A percentile compares a stretch with the other conserved stretches of the same genome.
These are phyloP conservation scores for Planococcus citri DNA, from an alignment of 1,140 invertebrate genomes.

Conservation along the genomic window DNA sequence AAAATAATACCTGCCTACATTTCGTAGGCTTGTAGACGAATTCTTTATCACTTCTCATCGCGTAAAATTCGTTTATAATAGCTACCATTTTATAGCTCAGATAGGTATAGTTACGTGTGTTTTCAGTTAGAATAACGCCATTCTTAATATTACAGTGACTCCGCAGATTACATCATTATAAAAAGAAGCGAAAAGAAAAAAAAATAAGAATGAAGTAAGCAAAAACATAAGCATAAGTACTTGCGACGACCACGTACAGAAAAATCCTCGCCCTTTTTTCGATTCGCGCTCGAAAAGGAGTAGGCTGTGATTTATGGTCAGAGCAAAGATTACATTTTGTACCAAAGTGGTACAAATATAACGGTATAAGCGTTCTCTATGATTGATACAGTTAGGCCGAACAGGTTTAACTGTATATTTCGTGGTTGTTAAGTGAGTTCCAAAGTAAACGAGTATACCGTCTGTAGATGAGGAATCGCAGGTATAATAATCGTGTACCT, in stretches of 20 bases:
- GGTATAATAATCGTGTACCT: neutral
- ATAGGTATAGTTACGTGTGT: too few species aligned
- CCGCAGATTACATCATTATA: too few species aligned
- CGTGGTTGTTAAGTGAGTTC: neutral
- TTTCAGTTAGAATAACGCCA: too few species aligned
- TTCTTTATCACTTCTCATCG: too few species aligned
- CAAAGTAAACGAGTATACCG: neutral
- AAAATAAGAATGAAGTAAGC: too few species aligned
- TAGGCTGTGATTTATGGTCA: neutral
- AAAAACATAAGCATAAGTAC: neutral
- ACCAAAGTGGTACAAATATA: neutral
- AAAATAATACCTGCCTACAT: too few species aligned
- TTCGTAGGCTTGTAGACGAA: too few species aligned
- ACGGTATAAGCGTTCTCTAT: neutral
- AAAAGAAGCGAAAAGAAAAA: too few species aligned
- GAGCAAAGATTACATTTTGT: neutral
- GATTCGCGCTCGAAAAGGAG: neutral
- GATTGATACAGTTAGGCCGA: neutral
- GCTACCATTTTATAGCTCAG: too few species aligned
- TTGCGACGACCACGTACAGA: neutral
- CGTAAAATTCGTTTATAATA: too few species aligned
- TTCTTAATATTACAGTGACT: too few species aligned
- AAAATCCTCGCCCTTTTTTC: neutral
- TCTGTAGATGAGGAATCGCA: neutral
- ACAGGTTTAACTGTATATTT: slow-evolving; percentile 3